Conservation (phyloP, 2,888 invertebrate genomes). For the Acanthococcus lagerstroemiae region DNA sequence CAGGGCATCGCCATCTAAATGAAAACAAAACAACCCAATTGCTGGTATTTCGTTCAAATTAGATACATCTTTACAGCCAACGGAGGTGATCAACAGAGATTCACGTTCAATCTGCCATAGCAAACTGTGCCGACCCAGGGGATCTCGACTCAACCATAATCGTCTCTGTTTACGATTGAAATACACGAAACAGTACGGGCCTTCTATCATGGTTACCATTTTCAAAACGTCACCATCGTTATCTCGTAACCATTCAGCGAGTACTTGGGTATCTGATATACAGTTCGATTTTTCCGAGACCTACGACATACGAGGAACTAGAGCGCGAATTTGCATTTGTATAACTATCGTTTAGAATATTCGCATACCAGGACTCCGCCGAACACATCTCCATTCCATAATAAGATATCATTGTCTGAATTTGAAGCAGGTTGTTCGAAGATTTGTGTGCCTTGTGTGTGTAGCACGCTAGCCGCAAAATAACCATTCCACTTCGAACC, state of each 20-base stretch:
- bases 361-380: constrained; percentile 46
- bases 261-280: constrained; percentile 32
- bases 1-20: not conserved
- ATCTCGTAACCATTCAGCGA: constrained; percentile 22
- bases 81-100: constrained; percentile 39
- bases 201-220: constrained; percentile 52
- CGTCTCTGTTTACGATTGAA: constrained; percentile 47
- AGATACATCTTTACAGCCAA: constrained; percentile 35
- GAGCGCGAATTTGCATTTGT: too few relatives aligned
- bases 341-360: too few relatives aligned
- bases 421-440: constrained; percentile 58
- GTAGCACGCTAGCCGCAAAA: constrained; percentile 54
- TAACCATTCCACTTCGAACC: constrained; percentile 30
- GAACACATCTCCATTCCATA: constrained; percentile 88
- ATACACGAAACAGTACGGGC: constrained; percentile 77
- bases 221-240: constrained; percentile 27
- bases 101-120: constrained; percentile 43
- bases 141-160: constrained; percentile 76
- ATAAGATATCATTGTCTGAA: constrained; percentile 51
- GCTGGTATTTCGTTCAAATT: constrained; percentile 38
- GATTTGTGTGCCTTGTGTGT: constrained; percentile 65
- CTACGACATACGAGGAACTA: too few relatives aligned
- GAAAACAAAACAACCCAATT: constrained; percentile 36
- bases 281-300: not conserved
- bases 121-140: constrained; percentile 75